A percentile compares a stretch with the other conserved stretches of the same genome.
Conservation (phyloP, 2,888 invertebrate species). For the Agonopterix heracliana region DNA sequence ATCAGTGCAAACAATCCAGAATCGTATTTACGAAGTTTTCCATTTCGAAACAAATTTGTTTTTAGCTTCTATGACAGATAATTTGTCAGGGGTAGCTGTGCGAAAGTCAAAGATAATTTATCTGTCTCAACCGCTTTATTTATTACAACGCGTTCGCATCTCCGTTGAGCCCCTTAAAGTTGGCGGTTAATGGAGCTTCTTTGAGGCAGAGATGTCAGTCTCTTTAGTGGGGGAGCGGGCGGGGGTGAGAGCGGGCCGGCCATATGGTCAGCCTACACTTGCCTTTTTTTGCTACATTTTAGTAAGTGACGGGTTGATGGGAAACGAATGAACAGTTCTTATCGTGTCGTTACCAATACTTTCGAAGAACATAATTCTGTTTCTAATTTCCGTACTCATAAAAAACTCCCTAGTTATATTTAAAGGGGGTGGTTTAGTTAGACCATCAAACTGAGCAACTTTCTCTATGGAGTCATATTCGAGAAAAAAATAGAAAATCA, state of each 20-base stretch:
- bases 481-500: no score
- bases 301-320: conserved; percentile 49
- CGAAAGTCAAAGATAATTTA: conserved; percentile 74
- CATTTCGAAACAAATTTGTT: conserved; percentile 67
- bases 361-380: no score
- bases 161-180: conserved; percentile 67
- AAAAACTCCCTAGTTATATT: no score
- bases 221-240: conserved; percentile 15
- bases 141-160: conserved; percentile 69
- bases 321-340: conserved; percentile 43
- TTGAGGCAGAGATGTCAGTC: conserved; percentile 57
- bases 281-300: conserved; percentile 40
- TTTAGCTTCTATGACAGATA: conserved; percentile 71
- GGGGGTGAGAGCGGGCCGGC: conserved; percentile 16
- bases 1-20: conserved; percentile 45
- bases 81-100: conserved; percentile 69
- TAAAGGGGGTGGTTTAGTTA: no score
- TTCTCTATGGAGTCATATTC: no score
- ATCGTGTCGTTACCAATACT: background rate
- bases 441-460: no score
- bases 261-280: conserved; percentile 36
- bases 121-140: conserved; percentile 73
- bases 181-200: conserved; percentile 68
- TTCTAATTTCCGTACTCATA: no score
- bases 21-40: conserved; percentile 59